Evolutionary conservation across 1,140 invertebrate genomes (phyloP).

Genomic region (Mamestra configurata): DNA sequence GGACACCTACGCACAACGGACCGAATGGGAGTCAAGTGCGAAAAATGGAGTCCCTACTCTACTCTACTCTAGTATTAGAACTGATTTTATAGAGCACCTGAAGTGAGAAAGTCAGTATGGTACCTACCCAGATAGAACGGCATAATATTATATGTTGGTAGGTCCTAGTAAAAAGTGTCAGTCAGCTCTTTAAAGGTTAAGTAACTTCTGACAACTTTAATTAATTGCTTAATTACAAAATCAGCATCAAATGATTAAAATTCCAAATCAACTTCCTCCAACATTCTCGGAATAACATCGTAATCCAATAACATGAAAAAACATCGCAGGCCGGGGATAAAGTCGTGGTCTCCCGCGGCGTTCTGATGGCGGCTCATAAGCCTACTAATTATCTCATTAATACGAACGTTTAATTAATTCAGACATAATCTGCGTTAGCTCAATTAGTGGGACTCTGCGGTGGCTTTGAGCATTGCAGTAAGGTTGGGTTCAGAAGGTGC

Average conservation of each 20-base stretch:
- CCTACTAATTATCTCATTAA: conserved; percentile 25
- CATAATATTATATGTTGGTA: too few relatives aligned
- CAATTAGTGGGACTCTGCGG: conserved; percentile 11
- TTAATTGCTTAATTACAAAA: conserved; percentile 19
- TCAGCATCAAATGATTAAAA: conserved; percentile 16
- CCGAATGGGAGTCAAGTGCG: too few relatives aligned
- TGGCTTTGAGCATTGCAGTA: conserved; percentile 9
- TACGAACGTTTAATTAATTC: conserved; percentile 24
- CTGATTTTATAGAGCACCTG: too few relatives aligned
- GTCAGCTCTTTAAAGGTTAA: too few relatives aligned
- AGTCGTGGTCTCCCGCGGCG: background rate
- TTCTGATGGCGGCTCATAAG: background rate
- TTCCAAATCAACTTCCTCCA: background rate
- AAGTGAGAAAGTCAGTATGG: too few relatives aligned
- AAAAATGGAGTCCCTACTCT: too few relatives aligned
- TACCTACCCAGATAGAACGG: too few relatives aligned
- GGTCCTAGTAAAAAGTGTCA: too few relatives aligned
- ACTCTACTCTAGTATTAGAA: too few relatives aligned
- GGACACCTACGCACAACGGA: too few relatives aligned
- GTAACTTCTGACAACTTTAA: background rate
- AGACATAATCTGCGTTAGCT: conserved; percentile 31
- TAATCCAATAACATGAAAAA: background rate
- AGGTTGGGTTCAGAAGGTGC: background rate
- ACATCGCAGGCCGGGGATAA: background rate
- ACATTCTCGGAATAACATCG: background rate